These are phyloP conservation scores for Thelaira solivaga DNA, from an alignment of 2,888 invertebrate genomes.

Conservation along the genomic window DNA sequence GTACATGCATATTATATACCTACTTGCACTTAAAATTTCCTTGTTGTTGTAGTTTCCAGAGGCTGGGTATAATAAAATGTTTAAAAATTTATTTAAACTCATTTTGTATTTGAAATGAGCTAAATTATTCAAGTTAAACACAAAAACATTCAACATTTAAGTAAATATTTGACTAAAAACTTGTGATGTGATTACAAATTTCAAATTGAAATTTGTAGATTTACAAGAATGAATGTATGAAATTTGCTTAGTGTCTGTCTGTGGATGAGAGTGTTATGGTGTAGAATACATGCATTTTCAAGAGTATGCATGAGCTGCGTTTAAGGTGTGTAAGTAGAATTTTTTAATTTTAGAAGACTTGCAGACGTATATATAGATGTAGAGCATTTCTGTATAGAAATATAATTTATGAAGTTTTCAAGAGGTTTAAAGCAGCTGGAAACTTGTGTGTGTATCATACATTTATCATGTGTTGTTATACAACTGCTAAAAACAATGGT, in stretches of 20 bases:
- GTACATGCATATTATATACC: not conserved
- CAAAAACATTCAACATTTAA: constrained; percentile 58
- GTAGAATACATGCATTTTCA: not conserved
- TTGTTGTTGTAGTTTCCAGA: not conserved
- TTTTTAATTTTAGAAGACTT: not conserved
- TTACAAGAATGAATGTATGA: not conserved
- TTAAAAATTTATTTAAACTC: constrained; percentile 56
- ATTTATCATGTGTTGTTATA: too few species aligned
- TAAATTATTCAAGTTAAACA: constrained; percentile 59
- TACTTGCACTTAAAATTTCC: not conserved
- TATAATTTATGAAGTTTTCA: constrained; percentile 17
- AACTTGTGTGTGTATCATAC: too few species aligned
- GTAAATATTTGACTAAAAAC: constrained; percentile 56
- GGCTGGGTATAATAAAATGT: constrained; percentile 11
- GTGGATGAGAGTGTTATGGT: not conserved
- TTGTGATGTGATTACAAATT: constrained; percentile 58
- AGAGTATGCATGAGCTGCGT: not conserved
- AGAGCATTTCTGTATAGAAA: too few species aligned
- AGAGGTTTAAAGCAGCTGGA: too few species aligned
- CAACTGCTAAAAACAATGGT: too few species aligned
- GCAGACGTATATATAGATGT: not conserved
- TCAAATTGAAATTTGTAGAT: constrained; percentile 49
- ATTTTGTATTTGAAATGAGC: constrained; percentile 53
- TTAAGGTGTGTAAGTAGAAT: constrained; percentile 24
- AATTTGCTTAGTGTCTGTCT: not conserved